Base-by-base conservation (phyloP, 2,113 vertebrate species). In the Oryzias curvinotus region DNA sequence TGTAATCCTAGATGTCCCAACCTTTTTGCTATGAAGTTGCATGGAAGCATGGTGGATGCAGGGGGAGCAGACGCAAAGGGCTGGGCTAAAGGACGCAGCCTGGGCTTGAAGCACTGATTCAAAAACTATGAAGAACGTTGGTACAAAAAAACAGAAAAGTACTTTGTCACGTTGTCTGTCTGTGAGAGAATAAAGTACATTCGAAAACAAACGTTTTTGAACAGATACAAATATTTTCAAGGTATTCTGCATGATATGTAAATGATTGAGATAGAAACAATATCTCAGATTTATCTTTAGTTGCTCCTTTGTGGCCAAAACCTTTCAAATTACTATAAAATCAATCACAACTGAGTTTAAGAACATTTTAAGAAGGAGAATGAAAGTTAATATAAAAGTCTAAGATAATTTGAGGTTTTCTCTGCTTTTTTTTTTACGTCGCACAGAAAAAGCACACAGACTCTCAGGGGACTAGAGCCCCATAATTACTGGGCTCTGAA, bases 401-500 rank as follows among this genome's bases (percentile, higher is more conserved):
- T 12, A 36, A 12, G 8, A 36, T 36, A 50, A 17, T 28, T 21
- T 62, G 12, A 14, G 49, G 25, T 23, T 62, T 52, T 62, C 17
- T 44, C n/a, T 48, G n/a, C 12, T 19, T 48, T 48, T 7, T 15
- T 48, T 41, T 57, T 61, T 1, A 46, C 48, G 21, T 49, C 49
- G 51, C 56, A 67, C 59, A 63, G 49, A 68, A 73, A 45, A 55
- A 30, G 50, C 62, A 66, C 41, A 61, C 41, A 71, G 53, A 58
- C 54, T 52, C 68, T 10, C 19, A 65, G 12, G 49, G 47, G 63
- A 70, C 58, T 69, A 51, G 60, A 88, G 84, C 69, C 82, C 78
- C 64, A 65, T 86, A 87, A 87, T 87, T 87, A 88, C 66, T 21
- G 6, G 64, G 76, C 65, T 73, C 63, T 51, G 47, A 56, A 83